These are phyloP conservation scores for Seriola dumerili DNA, from an alignment of 2,113 vertebrate genomes.

Conservation along the genomic window DNA sequence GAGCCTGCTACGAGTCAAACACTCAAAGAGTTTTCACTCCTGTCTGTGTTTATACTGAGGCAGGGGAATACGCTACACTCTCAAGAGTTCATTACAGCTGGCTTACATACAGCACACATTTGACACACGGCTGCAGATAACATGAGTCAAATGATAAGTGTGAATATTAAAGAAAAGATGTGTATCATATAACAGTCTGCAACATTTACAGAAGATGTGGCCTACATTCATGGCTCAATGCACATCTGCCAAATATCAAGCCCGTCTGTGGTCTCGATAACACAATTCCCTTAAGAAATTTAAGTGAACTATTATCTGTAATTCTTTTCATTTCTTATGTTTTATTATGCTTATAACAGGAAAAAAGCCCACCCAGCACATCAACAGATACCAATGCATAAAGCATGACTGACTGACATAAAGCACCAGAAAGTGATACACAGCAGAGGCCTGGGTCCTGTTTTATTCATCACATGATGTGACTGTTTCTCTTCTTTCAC, in stretches of 20 bases:
- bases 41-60: conserved; percentile 69
- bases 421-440: conserved; percentile 9
- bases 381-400: conserved; percentile 8
- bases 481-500: conserved; percentile 48
- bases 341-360: conserved; percentile 17
- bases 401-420: neutral
- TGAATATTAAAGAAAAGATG: conserved; percentile 28
- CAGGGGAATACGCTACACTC: conserved; percentile 50
- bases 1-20: conserved; percentile 67
- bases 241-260: conserved; percentile 3
- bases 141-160: conserved; percentile 28
- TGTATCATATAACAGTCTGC: conserved; percentile 23
- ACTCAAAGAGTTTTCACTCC: conserved; percentile 55
- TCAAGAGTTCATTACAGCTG: conserved; percentile 56
- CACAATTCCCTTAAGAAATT: conserved; percentile 2
- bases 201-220: conserved; percentile 33
- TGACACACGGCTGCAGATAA: conserved; percentile 50
- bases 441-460: neutral
- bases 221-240: neutral
- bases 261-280: neutral
- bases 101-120: conserved; percentile 38
- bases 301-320: neutral
- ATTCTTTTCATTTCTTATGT: neutral
- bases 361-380: conserved; percentile 5
- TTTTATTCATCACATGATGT: conserved; percentile 38